Base-by-base conservation (phyloP, 2,113 vertebrate genomes). In the Nerophis ophidion region DNA sequence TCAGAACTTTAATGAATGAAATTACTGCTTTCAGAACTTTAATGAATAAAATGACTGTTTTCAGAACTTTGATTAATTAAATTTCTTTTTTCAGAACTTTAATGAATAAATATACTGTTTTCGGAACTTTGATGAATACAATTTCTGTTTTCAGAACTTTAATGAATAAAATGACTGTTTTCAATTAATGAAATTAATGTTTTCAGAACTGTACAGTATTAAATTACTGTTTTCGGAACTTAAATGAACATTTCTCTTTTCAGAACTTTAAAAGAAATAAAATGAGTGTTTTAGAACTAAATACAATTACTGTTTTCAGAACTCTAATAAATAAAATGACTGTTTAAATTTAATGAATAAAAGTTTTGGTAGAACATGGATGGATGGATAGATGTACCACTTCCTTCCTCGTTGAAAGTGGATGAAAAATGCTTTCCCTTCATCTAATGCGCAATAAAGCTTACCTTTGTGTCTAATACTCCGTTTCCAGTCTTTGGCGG, bases 381-480 rank as follows among this genome's bases (percentile, higher is more conserved):
- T 26, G 26, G 26, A 26, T 26, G 26, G 26, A 26, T 26, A 4
- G 26, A 26, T 26, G 26, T 40, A 5, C 36, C 53, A 17, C 34
- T 55, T 36, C 26, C 26, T 54, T 54, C 7, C 56, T 48, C 45
- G 14, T 34, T 13, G 5, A 35, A 61, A 51, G 72, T 68, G 54
- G 60, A 71, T 48, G 65, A 73, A 68, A 47, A 71, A 71, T 71
- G 75, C 78, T 72, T 65, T 72, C 70, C 63, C 80, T 2, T 77
- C 76, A 59, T 75, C 80, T 60, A 40, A 55, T 10, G 11, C 17
- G 48, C 17, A 54, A 35, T 7, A 34, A 36, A 5, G 47, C 87
- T 88, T 90, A 97, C 96, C 96, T 93, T 96, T 95, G 90, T 98
- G 96, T 80, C 95, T 90, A 79, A 98, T 98, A 89, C 95, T 98